Evolutionary conservation across 2,888 invertebrate genomes (phyloP).

Genomic region (Pelosia muscerda): DNA sequence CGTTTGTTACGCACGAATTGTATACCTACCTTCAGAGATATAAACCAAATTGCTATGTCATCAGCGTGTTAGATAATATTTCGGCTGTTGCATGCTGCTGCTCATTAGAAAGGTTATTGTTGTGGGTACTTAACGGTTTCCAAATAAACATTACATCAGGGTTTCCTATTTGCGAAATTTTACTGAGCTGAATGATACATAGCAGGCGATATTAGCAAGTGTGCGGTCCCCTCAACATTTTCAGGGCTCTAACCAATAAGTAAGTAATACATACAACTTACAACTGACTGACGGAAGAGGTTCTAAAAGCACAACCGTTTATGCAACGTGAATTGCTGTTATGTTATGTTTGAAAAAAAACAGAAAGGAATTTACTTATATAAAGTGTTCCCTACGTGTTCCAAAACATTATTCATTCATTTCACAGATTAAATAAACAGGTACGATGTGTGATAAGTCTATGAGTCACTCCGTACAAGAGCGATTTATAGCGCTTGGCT

Average conservation of each 20-base stretch:
- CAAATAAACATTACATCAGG: slow-evolving; percentile 5
- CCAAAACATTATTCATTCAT: too few species aligned
- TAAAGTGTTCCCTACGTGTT: too few species aligned
- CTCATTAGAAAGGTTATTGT: slow-evolving; percentile 21
- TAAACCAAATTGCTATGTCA: slow-evolving; percentile 12
- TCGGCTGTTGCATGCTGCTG: slow-evolving; percentile 8
- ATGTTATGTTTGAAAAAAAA: too few species aligned
- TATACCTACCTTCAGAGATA: neutral
- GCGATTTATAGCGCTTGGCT: too few species aligned
- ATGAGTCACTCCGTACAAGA: too few species aligned
- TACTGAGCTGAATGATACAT: neutral
- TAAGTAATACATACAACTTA: too few species aligned
- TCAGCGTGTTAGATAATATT: slow-evolving; percentile 11
- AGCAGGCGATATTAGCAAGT: neutral
- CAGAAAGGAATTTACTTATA: too few species aligned
- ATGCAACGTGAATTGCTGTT: too few species aligned
- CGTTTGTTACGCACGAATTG: slow-evolving; percentile 5
- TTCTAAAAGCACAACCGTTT: too few species aligned
- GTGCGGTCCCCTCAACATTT: neutral
- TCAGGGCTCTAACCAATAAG: neutral
- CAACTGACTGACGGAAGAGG: too few species aligned
- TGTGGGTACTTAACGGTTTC: neutral
- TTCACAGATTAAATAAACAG: too few species aligned
- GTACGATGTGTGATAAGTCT: too few species aligned
- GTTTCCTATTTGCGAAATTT: neutral